These are phyloP conservation scores for Prunella fulvescens DNA, from an alignment of 2,113 vertebrate species.

Conservation along the genomic window DNA sequence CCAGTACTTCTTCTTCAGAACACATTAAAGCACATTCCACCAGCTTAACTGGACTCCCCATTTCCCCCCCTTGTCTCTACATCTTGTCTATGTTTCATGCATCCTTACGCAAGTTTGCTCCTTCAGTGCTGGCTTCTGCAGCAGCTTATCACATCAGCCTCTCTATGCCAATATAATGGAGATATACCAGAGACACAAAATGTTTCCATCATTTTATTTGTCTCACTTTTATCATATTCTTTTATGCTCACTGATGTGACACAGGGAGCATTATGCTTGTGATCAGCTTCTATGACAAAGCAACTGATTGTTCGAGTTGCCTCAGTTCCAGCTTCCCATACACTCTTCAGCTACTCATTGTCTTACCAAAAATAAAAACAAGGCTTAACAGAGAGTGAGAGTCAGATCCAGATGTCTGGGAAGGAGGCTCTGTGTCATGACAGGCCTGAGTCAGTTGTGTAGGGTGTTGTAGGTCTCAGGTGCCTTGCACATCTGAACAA, in stretches of 20 bases:
- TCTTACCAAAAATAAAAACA: not conserved
- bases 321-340: not conserved
- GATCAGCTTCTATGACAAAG: not conserved
- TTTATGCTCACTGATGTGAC: not conserved
- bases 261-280: not conserved
- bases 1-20: not conserved
- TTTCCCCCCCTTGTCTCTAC: fast-evolving
- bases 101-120: fast-evolving
- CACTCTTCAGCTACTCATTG: not conserved
- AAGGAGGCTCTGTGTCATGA: not conserved
- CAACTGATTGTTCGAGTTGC: not conserved
- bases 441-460: not conserved
- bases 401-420: not conserved
- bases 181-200: not conserved
- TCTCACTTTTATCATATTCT: not conserved
- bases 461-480: not conserved
- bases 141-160: not conserved
- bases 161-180: not conserved
- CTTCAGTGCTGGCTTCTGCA: not conserved
- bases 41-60: not conserved
- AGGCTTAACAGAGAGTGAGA: not conserved
- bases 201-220: not conserved
- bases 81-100: not conserved
- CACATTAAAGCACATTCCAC: not conserved
- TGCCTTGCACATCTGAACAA: not conserved